These are phyloP conservation scores for Phasianus colchicus DNA, from an alignment of 2,113 vertebrate genomes.

Conservation along the genomic window DNA sequence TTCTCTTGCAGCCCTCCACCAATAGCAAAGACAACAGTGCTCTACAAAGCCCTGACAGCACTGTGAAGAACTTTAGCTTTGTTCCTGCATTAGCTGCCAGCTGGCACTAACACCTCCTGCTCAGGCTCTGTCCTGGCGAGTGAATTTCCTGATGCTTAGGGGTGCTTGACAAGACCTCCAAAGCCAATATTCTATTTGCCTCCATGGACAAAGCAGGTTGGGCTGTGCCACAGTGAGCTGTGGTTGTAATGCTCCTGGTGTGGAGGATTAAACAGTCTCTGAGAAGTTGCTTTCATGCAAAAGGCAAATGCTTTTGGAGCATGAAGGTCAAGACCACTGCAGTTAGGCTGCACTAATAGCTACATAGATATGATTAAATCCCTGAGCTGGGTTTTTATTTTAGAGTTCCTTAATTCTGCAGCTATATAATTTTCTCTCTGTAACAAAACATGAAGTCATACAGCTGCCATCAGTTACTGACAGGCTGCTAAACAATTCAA, in stretches of 20 bases:
- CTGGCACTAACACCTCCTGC: rapidly evolving
- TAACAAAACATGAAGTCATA: not conserved
- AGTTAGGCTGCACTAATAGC: not conserved
- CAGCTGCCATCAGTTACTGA: not conserved
- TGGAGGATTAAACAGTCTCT: not conserved
- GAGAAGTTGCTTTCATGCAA: not conserved
- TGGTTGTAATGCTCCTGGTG: too few species aligned
- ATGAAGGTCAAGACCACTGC: not conserved
- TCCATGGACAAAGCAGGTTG: not conserved
- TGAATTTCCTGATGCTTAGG: not conserved
- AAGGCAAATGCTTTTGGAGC: not conserved
- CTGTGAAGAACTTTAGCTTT: not conserved
- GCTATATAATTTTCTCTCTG: not conserved
- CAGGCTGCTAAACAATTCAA: slow-evolving; percentile 20
- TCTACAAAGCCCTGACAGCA: not conserved
- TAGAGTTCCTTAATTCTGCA: not conserved
- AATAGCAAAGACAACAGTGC: not conserved
- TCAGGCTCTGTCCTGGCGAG: not conserved
- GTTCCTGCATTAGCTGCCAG: not conserved
- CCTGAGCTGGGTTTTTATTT: not conserved
- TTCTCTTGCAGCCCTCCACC: not conserved
- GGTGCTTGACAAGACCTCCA: not conserved
- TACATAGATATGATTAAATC: not conserved
- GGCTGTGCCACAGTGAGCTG: not conserved
- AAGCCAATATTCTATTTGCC: not conserved